Evolutionary conservation across 2,888 invertebrate species (phyloP), one percentile per base, ranked within the genome.

Genomic region (Drosophila hamatofila): DNA sequence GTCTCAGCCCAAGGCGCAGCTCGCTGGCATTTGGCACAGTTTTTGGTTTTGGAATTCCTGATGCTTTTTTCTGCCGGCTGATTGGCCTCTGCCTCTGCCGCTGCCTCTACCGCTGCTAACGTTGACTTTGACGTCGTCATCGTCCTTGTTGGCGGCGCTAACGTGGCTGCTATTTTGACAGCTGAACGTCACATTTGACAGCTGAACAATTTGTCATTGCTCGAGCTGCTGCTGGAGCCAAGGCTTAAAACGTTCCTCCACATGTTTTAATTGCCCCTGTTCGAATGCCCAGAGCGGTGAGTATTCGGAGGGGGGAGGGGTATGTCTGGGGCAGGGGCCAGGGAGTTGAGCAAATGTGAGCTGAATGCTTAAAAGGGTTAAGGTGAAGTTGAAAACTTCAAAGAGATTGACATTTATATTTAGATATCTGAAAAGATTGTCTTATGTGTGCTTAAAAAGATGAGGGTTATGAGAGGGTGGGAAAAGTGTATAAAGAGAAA

Each of bases 151-250:
- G 30, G 55, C 42, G 60, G 56, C 51, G 65, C 59, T 80, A 72
- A 79, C 80, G 64, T 77, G 72, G 76, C 78, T 73, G 80, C 75
- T 91, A 89, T 91, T 91, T 91, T 91, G 91, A 91, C 91, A 91
- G 82, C 80, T 69, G 72, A 81, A 78, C 81, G 91, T 91, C 91
- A 88, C 54, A 75, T 79, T 80, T 91, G 91, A 91, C 91, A 91
- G 81, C 69, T 68, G 51, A 66, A 81, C 81, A 87, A 91, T 91
- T 91, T 90, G 89, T 91, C 91, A 91, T 81, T 85, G 62, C 49
- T 55, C 49, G 25, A n/a, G 37, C 49, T 86, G 62, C 49, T 86
- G 62, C 49, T 52, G 54, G 25, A n/a, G 37, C 49, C 35, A 57
- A 42, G 61, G 51, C 62, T 66, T 46, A 42, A 37, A 69, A 56